phyloP scores from a whole-genome alignment of 1,140 invertebrate species.

The Microplitis demolitor region DNA sequence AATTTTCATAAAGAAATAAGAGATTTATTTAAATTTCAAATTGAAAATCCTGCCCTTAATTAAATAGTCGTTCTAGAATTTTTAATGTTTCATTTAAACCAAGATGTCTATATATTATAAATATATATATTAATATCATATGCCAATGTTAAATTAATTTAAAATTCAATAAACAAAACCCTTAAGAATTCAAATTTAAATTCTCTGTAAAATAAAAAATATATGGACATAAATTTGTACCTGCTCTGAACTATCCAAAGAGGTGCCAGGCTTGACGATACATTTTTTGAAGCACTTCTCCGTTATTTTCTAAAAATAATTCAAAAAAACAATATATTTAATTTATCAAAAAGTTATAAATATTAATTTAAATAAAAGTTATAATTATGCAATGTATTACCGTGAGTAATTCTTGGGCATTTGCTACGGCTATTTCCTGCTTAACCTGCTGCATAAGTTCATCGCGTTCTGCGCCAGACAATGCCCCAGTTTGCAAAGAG shows the following conservation, averaged over 20 bases:
- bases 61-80: no score
- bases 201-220: neutral
- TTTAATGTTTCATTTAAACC: no score
- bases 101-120: no score
- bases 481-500: conserved; percentile 34
- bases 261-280: conserved; percentile 87
- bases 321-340: conserved; percentile 18
- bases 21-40: no score
- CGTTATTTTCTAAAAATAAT: conserved; percentile 85
- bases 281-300: conserved; percentile 98
- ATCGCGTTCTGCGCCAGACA: conserved; percentile 77
- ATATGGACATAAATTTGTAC: conserved; percentile 55
- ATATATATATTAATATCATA: no score
- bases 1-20: no score
- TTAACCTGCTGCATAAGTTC: conserved; percentile 95
- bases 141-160: no score
- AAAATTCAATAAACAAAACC: conserved; percentile 17
- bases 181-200: neutral
- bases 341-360: conserved; percentile 34
- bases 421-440: conserved; percentile 93
- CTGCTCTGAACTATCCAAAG: conserved; percentile 89
- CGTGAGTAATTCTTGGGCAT: conserved; percentile 90
- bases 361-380: conserved; percentile 1
- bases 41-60: no score
- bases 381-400: conserved; percentile 61